Conservation (phyloP, 2,888 invertebrate genomes). For the Strigamia maritima region DNA sequence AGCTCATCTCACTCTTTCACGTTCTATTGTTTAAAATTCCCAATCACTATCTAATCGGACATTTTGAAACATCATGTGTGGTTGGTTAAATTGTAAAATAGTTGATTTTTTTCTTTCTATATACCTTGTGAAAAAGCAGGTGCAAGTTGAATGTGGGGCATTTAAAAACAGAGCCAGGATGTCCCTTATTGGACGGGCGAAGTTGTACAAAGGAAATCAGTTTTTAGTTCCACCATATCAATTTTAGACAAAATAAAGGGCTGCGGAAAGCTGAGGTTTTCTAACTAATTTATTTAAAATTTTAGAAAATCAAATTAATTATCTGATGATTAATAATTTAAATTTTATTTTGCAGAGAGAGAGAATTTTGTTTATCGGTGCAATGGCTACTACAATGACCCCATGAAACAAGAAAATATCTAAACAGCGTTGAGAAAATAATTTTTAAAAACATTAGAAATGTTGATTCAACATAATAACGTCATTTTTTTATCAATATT, state of each 20-base stretch:
- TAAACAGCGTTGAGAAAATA: too few species aligned
- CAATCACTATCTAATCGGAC: background rate
- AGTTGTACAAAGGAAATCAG: conserved; percentile 32
- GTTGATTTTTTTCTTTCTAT: background rate
- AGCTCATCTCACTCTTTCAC: background rate
- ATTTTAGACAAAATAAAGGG: conserved; percentile 13
- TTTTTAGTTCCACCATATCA: conserved; percentile 32
- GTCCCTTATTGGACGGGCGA: conserved; percentile 30
- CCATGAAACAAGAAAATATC: too few species aligned
- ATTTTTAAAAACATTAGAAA: too few species aligned
- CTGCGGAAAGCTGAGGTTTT: background rate
- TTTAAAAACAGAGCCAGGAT: conserved; percentile 21
- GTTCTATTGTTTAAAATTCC: background rate
- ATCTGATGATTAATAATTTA: too few species aligned
- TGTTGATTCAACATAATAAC: too few species aligned
- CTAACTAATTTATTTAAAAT: background rate
- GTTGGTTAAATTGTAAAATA: background rate
- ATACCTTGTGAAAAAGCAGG: background rate
- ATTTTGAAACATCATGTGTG: background rate
- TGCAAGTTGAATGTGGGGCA: conserved; percentile 11
- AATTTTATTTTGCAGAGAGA: too few species aligned
- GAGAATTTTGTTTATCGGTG: too few species aligned
- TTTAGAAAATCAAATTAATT: too few species aligned
- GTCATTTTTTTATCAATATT: too few species aligned
- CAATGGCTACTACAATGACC: too few species aligned